Evolutionary conservation across 2,888 invertebrate species (phyloP).

Genomic region (Ecliptopera silaceata): DNA sequence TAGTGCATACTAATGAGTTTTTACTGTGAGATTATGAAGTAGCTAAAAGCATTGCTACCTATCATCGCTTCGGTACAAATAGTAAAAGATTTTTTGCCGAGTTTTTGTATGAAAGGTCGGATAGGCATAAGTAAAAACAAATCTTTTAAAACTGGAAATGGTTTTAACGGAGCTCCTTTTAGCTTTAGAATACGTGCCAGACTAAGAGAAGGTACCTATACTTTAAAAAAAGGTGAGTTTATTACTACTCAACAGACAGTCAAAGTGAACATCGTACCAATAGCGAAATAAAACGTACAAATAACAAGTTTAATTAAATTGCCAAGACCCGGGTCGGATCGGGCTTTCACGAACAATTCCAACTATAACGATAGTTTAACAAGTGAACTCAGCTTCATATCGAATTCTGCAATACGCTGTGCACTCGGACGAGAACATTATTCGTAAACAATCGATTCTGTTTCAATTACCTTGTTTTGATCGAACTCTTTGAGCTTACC

Average conservation of each 20-base stretch:
- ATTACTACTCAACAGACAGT: slow-evolving; percentile 64
- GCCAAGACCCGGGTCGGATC: slow-evolving; percentile 61
- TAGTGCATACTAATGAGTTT: slow-evolving; percentile 51
- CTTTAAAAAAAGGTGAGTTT: slow-evolving; percentile 37
- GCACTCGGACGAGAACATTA: slow-evolving; percentile 59
- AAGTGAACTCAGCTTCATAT: slow-evolving; percentile 75
- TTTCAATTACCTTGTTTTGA: slow-evolving; percentile 34
- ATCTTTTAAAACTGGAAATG: too few relatives aligned
- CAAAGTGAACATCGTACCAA: slow-evolving; percentile 70
- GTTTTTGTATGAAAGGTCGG: too few relatives aligned
- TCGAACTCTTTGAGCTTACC: slow-evolving; percentile 15
- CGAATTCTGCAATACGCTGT: slow-evolving; percentile 58
- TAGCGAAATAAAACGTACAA: slow-evolving; percentile 80
- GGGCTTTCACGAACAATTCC: slow-evolving; percentile 64
- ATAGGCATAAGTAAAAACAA: too few relatives aligned
- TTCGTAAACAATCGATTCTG: slow-evolving; percentile 49
- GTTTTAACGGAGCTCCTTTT: too few relatives aligned
- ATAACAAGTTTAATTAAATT: slow-evolving; percentile 82
- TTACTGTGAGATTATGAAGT: slow-evolving; percentile 45
- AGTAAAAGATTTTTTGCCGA: too few relatives aligned
- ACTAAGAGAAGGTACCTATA: slow-evolving; percentile 1
- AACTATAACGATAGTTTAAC: slow-evolving; percentile 76
- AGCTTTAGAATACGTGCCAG: too few relatives aligned
- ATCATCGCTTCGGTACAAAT: slow-evolving; percentile 23
- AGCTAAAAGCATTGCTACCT: slow-evolving; percentile 38